phyloP scores from a whole-genome alignment of 2,113 vertebrate species.

The Hepsetus odoe region DNA sequence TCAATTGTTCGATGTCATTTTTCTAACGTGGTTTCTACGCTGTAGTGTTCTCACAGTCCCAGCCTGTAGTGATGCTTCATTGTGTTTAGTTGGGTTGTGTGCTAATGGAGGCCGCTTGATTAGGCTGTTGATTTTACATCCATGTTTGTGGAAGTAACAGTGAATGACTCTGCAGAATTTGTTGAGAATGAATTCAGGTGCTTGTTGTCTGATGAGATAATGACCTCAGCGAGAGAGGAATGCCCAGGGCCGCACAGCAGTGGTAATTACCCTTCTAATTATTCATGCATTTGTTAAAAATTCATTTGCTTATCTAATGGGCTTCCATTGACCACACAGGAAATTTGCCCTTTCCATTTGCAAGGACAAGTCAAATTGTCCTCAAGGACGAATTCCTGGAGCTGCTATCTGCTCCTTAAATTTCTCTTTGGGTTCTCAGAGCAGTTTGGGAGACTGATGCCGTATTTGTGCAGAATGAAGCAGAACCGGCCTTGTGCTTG shows the following conservation, averaged over 20 bases:
- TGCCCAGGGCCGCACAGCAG: slow-evolving; percentile 48
- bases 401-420: slow-evolving; percentile 36
- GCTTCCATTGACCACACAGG: slow-evolving; percentile 62
- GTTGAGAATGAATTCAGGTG: slow-evolving; percentile 67
- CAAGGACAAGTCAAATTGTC: slow-evolving; percentile 62
- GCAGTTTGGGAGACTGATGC: not conserved
- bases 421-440: not conserved
- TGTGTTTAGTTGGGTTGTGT: slow-evolving; percentile 2
- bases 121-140: slow-evolving; percentile 66
- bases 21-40: too few relatives aligned
- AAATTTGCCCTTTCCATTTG: slow-evolving; percentile 63
- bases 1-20: too few relatives aligned
- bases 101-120: slow-evolving; percentile 54
- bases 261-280: slow-evolving; percentile 75
- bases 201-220: slow-evolving; percentile 52
- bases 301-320: slow-evolving; percentile 69
- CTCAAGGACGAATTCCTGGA: slow-evolving; percentile 47
- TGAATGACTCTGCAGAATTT: slow-evolving; percentile 68
- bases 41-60: not conserved
- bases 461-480: not conserved
- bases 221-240: slow-evolving; percentile 56
- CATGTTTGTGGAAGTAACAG: slow-evolving; percentile 58
- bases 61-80: not conserved
- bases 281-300: slow-evolving; percentile 75
- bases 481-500: too few relatives aligned